Evolutionary conservation across 37 sponge, comb jelly and placozoan genomes (phyloP).

Genomic region (Tethya wilhelma): DNA sequence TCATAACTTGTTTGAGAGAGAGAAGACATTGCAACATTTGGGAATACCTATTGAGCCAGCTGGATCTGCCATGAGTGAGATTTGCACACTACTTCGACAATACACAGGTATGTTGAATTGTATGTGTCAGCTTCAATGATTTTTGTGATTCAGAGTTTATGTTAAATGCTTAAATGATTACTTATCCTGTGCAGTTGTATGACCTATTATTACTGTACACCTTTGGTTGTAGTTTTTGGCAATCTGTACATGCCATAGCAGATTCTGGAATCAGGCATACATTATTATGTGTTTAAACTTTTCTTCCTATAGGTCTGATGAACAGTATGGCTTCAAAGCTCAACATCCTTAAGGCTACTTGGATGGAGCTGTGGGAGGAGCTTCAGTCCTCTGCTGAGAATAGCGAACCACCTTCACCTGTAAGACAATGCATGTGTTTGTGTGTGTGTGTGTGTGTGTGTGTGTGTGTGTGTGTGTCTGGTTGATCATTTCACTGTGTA

Average conservation of each 20-base stretch:
- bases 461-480: no score
- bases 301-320: conserved; percentile 33
- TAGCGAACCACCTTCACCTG: background rate
- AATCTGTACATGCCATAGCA: no score
- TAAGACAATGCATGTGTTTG: background rate
- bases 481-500: no score
- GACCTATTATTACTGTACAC: no score
- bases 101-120: conserved; percentile 47
- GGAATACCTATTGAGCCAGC: conserved; percentile 26
- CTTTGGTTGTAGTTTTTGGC: no score
- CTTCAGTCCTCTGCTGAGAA: conserved; percentile 12
- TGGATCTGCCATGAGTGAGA: conserved; percentile 22
- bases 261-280: no score
- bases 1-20: conserved; percentile 54
- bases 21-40: conserved; percentile 27
- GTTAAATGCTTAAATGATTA: no score
- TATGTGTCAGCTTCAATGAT: no score
- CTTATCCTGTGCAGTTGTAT: no score
- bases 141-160: no score
- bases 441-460: background rate
- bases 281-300: no score
- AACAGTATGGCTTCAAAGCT: conserved; percentile 17
- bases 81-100: conserved; percentile 44
- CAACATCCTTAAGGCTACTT: conserved; percentile 6
- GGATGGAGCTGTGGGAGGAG: conserved; percentile 44